Evolutionary conservation across 2,888 invertebrate genomes (phyloP), one percentile per base, ranked within the genome.

Genomic region (Hedychridium roseum): DNA sequence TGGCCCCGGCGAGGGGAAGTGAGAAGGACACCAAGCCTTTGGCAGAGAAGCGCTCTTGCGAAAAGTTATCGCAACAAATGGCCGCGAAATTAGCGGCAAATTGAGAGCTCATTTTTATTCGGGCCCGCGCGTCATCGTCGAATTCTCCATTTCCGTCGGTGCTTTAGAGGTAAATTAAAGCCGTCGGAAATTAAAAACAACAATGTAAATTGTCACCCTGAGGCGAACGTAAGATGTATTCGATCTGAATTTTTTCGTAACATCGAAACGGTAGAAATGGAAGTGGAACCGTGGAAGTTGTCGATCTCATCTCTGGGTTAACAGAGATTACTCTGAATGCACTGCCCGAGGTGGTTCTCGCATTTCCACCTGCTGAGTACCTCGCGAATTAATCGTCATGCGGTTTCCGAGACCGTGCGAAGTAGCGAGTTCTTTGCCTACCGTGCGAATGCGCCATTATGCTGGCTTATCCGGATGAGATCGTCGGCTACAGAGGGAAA

Each of bases 81-180:
- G 61, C 56, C 54, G 45, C 38, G 50, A 58, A 67, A 69, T 68
- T 70, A 68, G 66, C 60, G 60, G 51, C 60, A 62, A 65, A 68
- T 69, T 65, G 64, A 69, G 69, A 64, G 65, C 48, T 69, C 58
- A 61, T 72, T 73, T 70, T 71, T 71, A 67, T 67, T 60, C 50
- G 42, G n/a, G n/a, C n/a, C n/a, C n/a, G n/a, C n/a, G n/a, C n/a
- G n/a, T n/a, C n/a, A n/a, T n/a, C n/a, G n/a, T 11, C 26, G n/a
- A 38, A 26, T 16, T 31, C 14, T 14, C 16, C 16, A 14, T 15
- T 9, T 4, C 23, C 23, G 9, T 9, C 5, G 4, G 9, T 23
- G 9, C 9, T 9, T 23, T 9, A 23, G 9, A 23, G 23, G 4
- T 4, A 9, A 23, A 23, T 23, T 23, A 23, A 23, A 23, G 23